Base-by-base conservation (phyloP, 92 coral and sea anemone genomes). In the Virgularia gustaviana region DNA sequence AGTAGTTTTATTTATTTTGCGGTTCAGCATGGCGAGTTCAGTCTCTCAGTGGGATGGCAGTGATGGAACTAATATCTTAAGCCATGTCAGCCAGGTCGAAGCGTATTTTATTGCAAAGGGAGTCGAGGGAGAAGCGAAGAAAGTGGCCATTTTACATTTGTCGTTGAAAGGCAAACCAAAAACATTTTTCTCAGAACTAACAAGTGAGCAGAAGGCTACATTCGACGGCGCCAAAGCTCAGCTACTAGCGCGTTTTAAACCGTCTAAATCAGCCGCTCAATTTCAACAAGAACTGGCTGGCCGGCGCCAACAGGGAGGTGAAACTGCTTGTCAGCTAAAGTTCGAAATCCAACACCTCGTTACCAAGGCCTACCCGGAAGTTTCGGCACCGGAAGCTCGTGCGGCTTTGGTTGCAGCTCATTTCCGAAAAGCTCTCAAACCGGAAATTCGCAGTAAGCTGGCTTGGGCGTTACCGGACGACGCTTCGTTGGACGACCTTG, bases 171-270 rank as follows among this genome's bases (percentile, higher is more conserved):
- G 58, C 5, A 52, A 52, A 22, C 58, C 31, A 16, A 52, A 52
- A 52, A 11, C 58, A 22, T 52, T 52, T 52, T 52, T 52, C 31
- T 28, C 58, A 28, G 58, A 52, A 33, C 58, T 52, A 22, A 52
- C 31, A 2, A 33, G 28, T 11, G 58, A 52, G 13, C 58, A 52
- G 31, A 52, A 15, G 28, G 58, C 58, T 52, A 52, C 58, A 33
- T 52, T 52, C 13, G 58, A 12, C 30, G 28, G 58, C 28, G 58
- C 58, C 7, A 52, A 52, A 15, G 58, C 58, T 33, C 30, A 9
- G 30, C 5, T 52, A 52, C 58, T 52, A 33, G 58, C 58, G 10
- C 58, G 58, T 52, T 52, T 52, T 52, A 52, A 52, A 52, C 58
- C 58, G 22, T 3, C 58, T 5, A 52, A 52, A 52, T 11, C 58